Conservation (phyloP, 2,888 invertebrate species). For the Pammene aurita region DNA sequence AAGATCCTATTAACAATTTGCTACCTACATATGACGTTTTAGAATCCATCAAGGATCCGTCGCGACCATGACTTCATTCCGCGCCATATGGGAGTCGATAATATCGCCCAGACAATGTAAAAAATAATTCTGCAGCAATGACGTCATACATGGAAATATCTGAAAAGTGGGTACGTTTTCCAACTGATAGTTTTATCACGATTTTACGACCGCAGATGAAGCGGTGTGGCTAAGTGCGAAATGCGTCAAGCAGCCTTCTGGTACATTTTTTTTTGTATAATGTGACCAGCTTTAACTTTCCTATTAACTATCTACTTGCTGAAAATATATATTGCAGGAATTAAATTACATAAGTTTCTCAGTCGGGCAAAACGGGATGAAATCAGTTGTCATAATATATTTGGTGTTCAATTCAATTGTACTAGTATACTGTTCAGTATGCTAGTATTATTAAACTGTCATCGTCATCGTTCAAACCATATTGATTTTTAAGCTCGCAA, state of each 20-base stretch:
- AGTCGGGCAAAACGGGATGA: too few species aligned
- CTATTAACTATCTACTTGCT: too few species aligned
- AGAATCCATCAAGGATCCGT: conserved; percentile 51
- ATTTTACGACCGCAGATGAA: conserved; percentile 20
- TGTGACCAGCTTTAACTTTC: neutral
- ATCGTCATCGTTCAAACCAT: too few species aligned
- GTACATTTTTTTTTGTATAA: neutral
- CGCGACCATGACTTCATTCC: conserved; percentile 56
- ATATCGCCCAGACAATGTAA: conserved; percentile 40
- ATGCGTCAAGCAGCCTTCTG: neutral
- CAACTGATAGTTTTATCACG: conserved; percentile 13
- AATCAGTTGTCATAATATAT: too few species aligned
- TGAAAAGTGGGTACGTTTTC: conserved; percentile 12
- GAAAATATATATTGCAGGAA: too few species aligned
- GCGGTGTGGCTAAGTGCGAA: conserved; percentile 14
- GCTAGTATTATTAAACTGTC: too few species aligned
- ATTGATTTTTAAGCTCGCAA: too few species aligned
- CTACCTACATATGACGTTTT: conserved; percentile 7
- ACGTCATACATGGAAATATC: conserved; percentile 29
- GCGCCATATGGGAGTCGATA: conserved; percentile 51
- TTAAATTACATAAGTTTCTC: too few species aligned
- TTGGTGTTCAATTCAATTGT: too few species aligned
- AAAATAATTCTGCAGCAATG: conserved; percentile 31
- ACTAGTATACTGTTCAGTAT: too few species aligned
- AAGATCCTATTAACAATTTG: conserved; percentile 25